Conservation (phyloP, 2,797 vertebrate genomes). For the Phoeniculus purpureus region DNA sequence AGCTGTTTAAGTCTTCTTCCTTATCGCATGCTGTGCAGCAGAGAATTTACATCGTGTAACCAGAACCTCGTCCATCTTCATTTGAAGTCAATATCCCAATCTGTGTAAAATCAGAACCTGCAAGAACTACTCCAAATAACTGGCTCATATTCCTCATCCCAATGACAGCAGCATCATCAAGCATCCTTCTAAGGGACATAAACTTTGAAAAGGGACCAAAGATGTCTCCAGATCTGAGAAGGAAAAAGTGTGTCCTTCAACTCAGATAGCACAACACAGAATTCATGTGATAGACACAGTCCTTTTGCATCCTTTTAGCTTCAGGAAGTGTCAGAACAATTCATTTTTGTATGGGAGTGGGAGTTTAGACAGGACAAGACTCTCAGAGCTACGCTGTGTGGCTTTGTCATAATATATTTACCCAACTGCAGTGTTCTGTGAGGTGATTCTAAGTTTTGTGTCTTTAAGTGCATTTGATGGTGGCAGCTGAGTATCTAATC, state of each 20-base stretch:
- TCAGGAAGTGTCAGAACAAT: not conserved
- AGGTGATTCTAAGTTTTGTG: not conserved
- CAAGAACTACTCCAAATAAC: not conserved
- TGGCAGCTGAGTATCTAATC: constrained; percentile 67
- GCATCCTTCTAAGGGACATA: not conserved
- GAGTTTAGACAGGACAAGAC: not conserved
- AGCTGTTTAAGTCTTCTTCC: not conserved
- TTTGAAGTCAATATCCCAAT: not conserved
- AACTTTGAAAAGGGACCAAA: not conserved
- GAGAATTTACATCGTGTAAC: not conserved
- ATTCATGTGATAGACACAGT: not conserved
- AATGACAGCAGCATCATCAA: not conserved
- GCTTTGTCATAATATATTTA: constrained; percentile 27
- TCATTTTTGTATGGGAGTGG: not conserved
- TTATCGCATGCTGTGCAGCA: not conserved
- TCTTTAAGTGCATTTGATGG: constrained; percentile 60
- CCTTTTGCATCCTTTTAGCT: not conserved
- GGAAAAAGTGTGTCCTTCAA: not conserved
- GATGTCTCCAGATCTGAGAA: not conserved
- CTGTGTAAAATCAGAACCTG: not conserved
- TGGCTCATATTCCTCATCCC: not conserved
- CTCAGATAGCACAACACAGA: not conserved
- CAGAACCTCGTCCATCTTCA: not conserved
- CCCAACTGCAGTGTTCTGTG: not conserved
- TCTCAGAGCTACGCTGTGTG: constrained; percentile 9